A percentile compares a stretch with the other conserved stretches of the same genome.
Conservation (phyloP, 2,113 vertebrate species). For the Sebastes fasciatus region DNA sequence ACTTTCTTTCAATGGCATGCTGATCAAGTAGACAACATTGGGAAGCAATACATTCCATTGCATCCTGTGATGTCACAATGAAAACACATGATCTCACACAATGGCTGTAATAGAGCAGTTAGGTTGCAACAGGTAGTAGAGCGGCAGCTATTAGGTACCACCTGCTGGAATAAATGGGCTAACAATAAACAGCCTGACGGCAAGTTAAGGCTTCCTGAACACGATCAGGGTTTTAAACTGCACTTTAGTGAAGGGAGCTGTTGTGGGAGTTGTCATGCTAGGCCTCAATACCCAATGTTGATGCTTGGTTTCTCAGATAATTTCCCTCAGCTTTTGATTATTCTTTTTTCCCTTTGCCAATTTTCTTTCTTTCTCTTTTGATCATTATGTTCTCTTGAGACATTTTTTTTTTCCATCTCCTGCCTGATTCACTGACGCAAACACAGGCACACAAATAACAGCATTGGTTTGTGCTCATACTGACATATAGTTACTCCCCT, state of each 20-base stretch:
- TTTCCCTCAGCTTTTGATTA: slow-evolving; percentile 34
- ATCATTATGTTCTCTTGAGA: slow-evolving; percentile 31
- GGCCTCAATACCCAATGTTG: slow-evolving; percentile 5
- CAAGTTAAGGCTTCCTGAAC: slow-evolving; percentile 10
- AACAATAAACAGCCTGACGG: slow-evolving; percentile 30
- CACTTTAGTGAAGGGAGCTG: slow-evolving; percentile 13
- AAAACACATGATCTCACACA: not conserved
- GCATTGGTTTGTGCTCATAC: slow-evolving; percentile 10
- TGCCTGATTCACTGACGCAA: slow-evolving; percentile 27
- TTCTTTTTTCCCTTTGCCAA: slow-evolving; percentile 14
- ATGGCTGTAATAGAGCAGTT: not conserved
- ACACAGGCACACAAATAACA: slow-evolving; percentile 7
- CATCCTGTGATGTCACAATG: not conserved
- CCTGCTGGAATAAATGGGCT: not conserved
- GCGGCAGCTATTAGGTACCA: not conserved
- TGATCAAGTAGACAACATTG: slow-evolving; percentile 12
- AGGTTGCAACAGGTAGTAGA: not conserved
- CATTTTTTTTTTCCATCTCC: not conserved
- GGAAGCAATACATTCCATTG: not conserved
- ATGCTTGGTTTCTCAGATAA: slow-evolving; percentile 28
- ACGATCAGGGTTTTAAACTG: slow-evolving; percentile 2
- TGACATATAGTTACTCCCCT: not conserved
- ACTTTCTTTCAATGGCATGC: not conserved
- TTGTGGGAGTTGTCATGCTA: slow-evolving; percentile 12
- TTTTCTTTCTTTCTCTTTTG: slow-evolving; percentile 25